Percentiles rank a stretch among this genome's conserved stretches.
Conservation (phyloP, 1,140 invertebrate species). For the Ooceraea biroi region DNA sequence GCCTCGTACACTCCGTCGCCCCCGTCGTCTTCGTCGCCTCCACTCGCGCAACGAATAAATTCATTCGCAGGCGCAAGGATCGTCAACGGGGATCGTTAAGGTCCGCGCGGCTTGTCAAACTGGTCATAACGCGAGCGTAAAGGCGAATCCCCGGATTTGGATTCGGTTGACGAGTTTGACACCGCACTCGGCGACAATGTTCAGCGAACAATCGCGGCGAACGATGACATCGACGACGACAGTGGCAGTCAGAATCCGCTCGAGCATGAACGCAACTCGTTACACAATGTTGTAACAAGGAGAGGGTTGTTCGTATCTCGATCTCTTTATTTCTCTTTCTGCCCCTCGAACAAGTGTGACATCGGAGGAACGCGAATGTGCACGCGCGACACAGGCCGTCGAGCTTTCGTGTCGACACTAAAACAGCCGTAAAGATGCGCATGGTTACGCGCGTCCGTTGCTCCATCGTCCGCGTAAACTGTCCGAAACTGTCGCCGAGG, state of each 20-base stretch:
- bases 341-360: neutral
- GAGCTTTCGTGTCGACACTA: constrained; percentile 14
- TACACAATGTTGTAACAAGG: neutral
- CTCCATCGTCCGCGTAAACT: neutral
- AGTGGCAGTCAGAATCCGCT: constrained; percentile 20
- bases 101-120: constrained; percentile 52
- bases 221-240: constrained; percentile 6
- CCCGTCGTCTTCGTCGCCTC: neutral
- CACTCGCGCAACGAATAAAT: constrained; percentile 24
- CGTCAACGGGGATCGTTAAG: constrained; percentile 32
- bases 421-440: constrained; percentile 39
- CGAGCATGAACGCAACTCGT: constrained; percentile 20
- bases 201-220: constrained; percentile 42
- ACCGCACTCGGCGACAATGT: constrained; percentile 29
- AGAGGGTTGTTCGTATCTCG: constrained; percentile 35
- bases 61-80: constrained; percentile 7
- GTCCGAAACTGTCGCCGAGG: constrained; percentile 2
- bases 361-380: neutral
- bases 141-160: constrained; percentile 25
- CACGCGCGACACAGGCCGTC: neutral
- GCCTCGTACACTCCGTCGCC: neutral
- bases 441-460: neutral
- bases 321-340: constrained; percentile 9
- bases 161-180: constrained; percentile 8
- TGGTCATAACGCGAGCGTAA: constrained; percentile 30